Evolutionary conservation across 2,797 vertebrate genomes (phyloP).

Genomic region (Enteromius unitaeniatus): DNA sequence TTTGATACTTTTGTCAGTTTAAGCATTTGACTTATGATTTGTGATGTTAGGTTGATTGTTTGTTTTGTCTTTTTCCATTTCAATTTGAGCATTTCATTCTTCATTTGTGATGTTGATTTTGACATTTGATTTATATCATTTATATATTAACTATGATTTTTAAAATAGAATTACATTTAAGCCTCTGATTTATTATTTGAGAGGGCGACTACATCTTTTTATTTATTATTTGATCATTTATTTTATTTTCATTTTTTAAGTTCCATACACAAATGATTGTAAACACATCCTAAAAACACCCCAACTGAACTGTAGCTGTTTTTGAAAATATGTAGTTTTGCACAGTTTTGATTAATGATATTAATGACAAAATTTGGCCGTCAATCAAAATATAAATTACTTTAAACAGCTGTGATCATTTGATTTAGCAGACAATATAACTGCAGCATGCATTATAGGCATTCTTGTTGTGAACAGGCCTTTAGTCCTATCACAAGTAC

Average conservation of each 20-base stretch:
- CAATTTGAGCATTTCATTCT: not conserved
- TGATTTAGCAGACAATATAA: not conserved
- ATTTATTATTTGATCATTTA: not conserved
- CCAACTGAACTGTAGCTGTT: not conserved
- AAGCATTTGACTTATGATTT: not conserved
- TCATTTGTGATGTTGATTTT: not conserved
- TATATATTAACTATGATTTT: not conserved
- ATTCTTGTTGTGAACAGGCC: not conserved
- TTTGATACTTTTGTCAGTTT: not conserved
- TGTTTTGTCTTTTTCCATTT: not conserved
- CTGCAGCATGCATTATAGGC: not conserved
- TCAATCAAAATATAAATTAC: not conserved
- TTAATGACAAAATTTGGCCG: not conserved
- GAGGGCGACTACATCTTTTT: not conserved
- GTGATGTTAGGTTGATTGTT: not conserved
- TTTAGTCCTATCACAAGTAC: not conserved
- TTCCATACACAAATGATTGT: not conserved
- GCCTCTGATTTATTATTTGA: not conserved
- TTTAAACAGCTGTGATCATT: not conserved
- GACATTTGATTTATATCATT: not conserved
- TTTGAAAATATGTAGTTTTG: not conserved
- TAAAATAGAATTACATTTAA: not conserved
- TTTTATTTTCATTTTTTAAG: not conserved
- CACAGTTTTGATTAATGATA: not conserved
- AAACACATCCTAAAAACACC: not conserved